Percentiles rank a stretch among this genome's conserved stretches.
These are phyloP conservation scores for Pollenia labialis DNA, from an alignment of 2,888 invertebrate genomes.

Conservation along the genomic window DNA sequence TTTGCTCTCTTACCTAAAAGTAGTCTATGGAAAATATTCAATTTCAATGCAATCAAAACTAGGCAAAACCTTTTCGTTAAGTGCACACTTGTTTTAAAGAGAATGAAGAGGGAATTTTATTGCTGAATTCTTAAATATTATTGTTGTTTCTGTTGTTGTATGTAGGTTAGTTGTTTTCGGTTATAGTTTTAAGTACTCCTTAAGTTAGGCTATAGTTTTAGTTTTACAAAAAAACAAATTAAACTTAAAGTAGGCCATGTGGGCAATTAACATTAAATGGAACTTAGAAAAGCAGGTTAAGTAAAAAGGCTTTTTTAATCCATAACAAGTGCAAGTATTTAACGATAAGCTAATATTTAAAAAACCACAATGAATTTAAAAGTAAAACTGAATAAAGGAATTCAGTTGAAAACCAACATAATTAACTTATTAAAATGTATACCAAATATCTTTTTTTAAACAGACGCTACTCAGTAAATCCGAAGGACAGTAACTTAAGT, in stretches of 20 bases:
- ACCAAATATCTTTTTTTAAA: too few relatives aligned
- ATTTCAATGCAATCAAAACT: constrained; percentile 39
- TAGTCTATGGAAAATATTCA: constrained; percentile 39
- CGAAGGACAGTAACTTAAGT: too few relatives aligned
- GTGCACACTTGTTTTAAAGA: constrained; percentile 6
- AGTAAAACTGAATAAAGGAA: neutral
- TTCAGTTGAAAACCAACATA: too few relatives aligned
- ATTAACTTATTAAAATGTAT: too few relatives aligned
- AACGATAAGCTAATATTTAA: too few relatives aligned
- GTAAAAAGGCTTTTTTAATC: neutral
- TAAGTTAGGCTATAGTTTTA: constrained; percentile 42
- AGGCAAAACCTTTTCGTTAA: constrained; percentile 13
- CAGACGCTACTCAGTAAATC: too few relatives aligned
- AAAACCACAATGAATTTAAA: neutral
- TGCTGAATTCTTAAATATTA: neutral
- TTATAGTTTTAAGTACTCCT: constrained; percentile 30
- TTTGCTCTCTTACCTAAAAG: constrained; percentile 20
- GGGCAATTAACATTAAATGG: constrained; percentile 39
- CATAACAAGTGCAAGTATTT: constrained; percentile 2
- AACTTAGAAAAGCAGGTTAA: constrained; percentile 32
- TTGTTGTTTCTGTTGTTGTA: neutral
- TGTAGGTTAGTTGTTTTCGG: neutral
- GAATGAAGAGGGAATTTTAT: neutral
- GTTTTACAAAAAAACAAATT: constrained; percentile 1
- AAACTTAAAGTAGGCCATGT: constrained; percentile 35